Conservation (phyloP, 2,113 vertebrate genomes). For the Hyla sarda region DNA sequence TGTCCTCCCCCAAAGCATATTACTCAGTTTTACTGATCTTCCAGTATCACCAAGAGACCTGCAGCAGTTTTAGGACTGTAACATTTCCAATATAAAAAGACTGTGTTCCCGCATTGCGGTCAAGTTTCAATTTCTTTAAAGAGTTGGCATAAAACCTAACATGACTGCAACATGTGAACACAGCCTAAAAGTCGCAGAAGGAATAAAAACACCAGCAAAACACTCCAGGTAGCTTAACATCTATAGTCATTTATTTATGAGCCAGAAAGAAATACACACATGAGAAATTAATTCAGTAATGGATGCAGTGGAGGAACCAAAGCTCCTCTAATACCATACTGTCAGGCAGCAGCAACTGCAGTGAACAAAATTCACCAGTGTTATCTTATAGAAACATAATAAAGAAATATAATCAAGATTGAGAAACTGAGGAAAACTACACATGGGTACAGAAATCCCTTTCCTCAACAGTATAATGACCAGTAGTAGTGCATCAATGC, state of each 20-base stretch:
- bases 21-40: background rate
- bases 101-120: background rate
- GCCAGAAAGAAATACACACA: slow-evolving; percentile 53
- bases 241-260: slow-evolving; percentile 44
- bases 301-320: background rate
- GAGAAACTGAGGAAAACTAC: background rate
- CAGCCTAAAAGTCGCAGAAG: background rate
- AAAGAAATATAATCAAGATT: background rate
- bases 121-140: background rate
- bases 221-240: slow-evolving; percentile 53
- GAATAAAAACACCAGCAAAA: slow-evolving; percentile 30
- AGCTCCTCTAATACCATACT: background rate
- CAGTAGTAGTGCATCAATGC: background rate
- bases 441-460: background rate
- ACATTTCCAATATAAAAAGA: background rate
- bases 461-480: background rate
- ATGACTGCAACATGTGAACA: background rate
- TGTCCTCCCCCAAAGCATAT: no score
- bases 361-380: background rate
- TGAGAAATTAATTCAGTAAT: slow-evolving; percentile 72
- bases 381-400: background rate
- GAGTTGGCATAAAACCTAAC: background rate
- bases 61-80: background rate
- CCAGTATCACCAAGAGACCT: background rate
- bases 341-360: background rate